Base-by-base conservation (phyloP, 2,888 invertebrate genomes). In the Acanthococcus lagerstroemiae region DNA sequence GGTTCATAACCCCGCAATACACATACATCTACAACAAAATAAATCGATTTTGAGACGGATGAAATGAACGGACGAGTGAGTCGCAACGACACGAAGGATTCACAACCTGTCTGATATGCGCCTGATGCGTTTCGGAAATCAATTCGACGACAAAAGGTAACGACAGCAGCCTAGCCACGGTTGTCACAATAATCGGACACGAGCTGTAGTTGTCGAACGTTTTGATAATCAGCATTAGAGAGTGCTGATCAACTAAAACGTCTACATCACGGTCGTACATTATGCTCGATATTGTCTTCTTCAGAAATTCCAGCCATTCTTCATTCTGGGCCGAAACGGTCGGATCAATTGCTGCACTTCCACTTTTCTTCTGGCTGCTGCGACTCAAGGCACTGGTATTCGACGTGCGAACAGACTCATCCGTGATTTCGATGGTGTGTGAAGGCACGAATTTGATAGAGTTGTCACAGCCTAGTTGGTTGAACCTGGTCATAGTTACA, bases 241-340 rank as follows among this genome's bases (percentile, higher is more conserved):
- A 65, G 24, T 54, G 45, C 48, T 65, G 46, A 24, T 65, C 26
- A 5, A 26, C 27, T 17, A 65, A 45, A 12, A 46, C 55, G 12
- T 65, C 65, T 2, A 25, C 27, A 56, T 65, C 65, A 1, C 56
- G 56, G 1, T 15, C 19, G 15, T 27, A 21, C 55, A 65, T 65
- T 12, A 65, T 30, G 17, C 55, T 54, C 30, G 22, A 22, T 2
- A 65, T 56, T 4, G 44, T 65, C 22, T 65, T 55, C n/a, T 46
- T 24, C 26, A 65, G 26, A 30, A 56, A 65, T 46, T 56, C 65
- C 27, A 56, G 25, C 65, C 65, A 65, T 65, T 65, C 65, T 56
- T 65, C 65, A 56, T 65, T 65, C 26, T 56, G 65, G 19, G 24
- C 65, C 1, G 21, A 1, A 27, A 30, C 19, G 15, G 37, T 22